phyloP scores from a whole-genome alignment of 2,797 vertebrate species.

The Phataginus tetradactyla region DNA sequence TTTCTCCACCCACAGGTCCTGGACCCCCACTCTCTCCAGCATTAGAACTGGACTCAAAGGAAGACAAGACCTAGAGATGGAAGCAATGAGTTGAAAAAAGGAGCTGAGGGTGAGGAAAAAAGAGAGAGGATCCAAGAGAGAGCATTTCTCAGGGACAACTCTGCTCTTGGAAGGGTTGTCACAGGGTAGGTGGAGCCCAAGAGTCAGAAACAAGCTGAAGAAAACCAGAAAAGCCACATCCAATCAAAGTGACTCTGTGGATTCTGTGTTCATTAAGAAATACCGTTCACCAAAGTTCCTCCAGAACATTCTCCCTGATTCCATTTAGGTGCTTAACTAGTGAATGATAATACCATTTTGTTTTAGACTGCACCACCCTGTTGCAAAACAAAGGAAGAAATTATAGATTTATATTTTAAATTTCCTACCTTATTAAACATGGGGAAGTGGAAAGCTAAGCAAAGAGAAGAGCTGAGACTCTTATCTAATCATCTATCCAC shows the following conservation, averaged over 20 bases:
- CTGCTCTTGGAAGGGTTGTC: not conserved
- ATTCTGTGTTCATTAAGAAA: slow-evolving; percentile 14
- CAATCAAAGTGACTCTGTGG: not conserved
- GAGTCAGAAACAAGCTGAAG: not conserved
- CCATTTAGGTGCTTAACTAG: not conserved
- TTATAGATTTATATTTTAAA: not conserved
- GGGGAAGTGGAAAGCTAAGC: not conserved
- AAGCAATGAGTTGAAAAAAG: not conserved
- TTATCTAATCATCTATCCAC: not conserved
- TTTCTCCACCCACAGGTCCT: not conserved
- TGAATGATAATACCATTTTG: not conserved
- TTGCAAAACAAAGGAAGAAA: not conserved
- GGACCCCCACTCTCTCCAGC: no score
- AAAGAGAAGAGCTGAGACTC: not conserved
- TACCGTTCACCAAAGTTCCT: not conserved
- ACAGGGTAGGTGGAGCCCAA: not conserved
- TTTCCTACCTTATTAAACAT: not conserved
- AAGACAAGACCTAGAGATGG: not conserved
- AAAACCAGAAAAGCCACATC: not conserved
- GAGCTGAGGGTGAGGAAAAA: not conserved
- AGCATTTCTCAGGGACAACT: not conserved
- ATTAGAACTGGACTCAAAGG: not conserved
- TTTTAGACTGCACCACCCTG: not conserved
- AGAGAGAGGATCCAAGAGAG: not conserved
- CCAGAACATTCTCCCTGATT: not conserved